Conservation (phyloP, 2,797 vertebrate genomes). For the Chromobotia macracanthus region DNA sequence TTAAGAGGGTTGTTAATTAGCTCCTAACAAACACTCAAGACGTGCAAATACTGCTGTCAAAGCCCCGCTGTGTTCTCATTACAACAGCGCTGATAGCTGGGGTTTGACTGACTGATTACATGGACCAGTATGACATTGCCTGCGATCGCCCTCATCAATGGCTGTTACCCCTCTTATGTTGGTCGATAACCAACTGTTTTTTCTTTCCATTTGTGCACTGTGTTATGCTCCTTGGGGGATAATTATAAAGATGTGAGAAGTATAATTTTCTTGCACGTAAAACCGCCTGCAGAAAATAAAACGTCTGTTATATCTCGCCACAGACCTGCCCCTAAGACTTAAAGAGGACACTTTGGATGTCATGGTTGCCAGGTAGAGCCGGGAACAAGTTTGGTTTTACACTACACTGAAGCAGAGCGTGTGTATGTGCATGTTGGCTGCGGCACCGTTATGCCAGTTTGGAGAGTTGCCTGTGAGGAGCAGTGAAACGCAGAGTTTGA, state of each 20-base stretch:
- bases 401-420: not conserved
- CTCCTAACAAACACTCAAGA: slow-evolving; percentile 15
- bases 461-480: not conserved
- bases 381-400: slow-evolving; percentile 13
- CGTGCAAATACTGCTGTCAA: slow-evolving; percentile 30
- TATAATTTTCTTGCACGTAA: slow-evolving; percentile 9
- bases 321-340: slow-evolving; percentile 9
- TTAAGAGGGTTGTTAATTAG: slow-evolving; percentile 46
- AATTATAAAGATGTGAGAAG: slow-evolving; percentile 26
- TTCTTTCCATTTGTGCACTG: slow-evolving; percentile 14
- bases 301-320: slow-evolving; percentile 4
- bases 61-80: slow-evolving; percentile 23
- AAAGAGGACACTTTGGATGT: slow-evolving; percentile 24
- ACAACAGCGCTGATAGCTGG: slow-evolving; percentile 5
- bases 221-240: slow-evolving; percentile 24
- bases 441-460: slow-evolving; percentile 16
- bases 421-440: not conserved
- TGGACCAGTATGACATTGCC: not conserved
- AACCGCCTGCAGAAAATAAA: slow-evolving; percentile 13
- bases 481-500: slow-evolving; percentile 25
- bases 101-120: slow-evolving; percentile 34
- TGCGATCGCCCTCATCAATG: slow-evolving; percentile 12
- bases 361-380: slow-evolving; percentile 11
- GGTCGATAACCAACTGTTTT: not conserved
- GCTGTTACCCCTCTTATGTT: not conserved